phyloP scores from a whole-genome alignment of 2,888 invertebrate species.

The Meta bourneti region DNA sequence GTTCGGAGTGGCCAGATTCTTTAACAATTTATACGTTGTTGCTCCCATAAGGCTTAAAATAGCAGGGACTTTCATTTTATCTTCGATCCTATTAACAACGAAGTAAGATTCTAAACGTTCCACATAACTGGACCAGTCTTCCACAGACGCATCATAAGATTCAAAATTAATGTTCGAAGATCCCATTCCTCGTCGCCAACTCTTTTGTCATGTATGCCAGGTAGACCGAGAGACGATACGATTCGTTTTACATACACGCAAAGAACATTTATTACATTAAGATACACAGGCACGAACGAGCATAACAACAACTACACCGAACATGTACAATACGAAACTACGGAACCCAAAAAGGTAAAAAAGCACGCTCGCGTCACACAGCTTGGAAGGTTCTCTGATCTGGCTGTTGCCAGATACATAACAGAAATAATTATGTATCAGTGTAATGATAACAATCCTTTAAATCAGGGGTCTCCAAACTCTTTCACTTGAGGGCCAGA shows the following conservation, averaged over 20 bases:
- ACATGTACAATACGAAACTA: constrained; percentile 53
- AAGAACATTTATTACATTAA: constrained; percentile 33
- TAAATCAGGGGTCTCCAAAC: too few relatives aligned
- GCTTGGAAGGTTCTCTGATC: constrained; percentile 49
- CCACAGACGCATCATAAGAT: constrained; percentile 62
- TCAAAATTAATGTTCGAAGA: constrained; percentile 64
- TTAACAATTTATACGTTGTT: constrained; percentile 66
- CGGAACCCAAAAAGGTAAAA: constrained; percentile 7
- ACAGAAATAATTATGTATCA: too few relatives aligned
- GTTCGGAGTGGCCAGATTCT: constrained; percentile 63
- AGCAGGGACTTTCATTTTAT: constrained; percentile 63
- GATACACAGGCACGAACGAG: constrained; percentile 52
- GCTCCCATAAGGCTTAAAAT: constrained; percentile 66
- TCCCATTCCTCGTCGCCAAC: constrained; percentile 51
- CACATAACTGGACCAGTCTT: constrained; percentile 62
- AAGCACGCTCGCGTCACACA: constrained; percentile 12
- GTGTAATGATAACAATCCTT: too few relatives aligned
- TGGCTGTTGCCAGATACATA: constrained; percentile 64
- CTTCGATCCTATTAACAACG: constrained; percentile 58
- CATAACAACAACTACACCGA: constrained; percentile 54
- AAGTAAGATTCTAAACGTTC: constrained; percentile 62
- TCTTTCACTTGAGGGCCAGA: too few relatives aligned
- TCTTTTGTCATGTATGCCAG: constrained; percentile 60
- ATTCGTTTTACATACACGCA: constrained; percentile 56
- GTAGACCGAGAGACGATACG: constrained; percentile 60